A percentile compares a stretch with the other conserved stretches of the same genome.
phyloP scores from a whole-genome alignment of 2,113 vertebrate genomes.

The Periophthalmus modestus region DNA sequence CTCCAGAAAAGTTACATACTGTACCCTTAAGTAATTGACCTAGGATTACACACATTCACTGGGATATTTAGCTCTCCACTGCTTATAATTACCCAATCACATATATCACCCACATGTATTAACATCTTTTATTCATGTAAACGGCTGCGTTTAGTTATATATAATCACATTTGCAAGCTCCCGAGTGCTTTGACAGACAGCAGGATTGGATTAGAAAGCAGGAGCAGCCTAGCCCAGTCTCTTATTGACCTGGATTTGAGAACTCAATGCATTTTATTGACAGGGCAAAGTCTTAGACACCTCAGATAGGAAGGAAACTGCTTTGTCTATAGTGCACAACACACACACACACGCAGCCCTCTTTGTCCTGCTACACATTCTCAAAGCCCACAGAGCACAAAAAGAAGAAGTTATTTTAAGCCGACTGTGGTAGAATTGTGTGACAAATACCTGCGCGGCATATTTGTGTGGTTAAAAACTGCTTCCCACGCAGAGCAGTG shows the following conservation, averaged over 20 bases:
- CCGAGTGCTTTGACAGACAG: conserved; percentile 48
- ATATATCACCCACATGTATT: background rate
- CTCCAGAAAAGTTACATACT: too few relatives aligned
- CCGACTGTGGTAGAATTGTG: conserved; percentile 4
- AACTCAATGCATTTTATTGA: conserved; percentile 59
- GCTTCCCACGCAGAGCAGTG: background rate
- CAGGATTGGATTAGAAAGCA: conserved; percentile 46
- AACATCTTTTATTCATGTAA: background rate
- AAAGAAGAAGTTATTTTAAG: conserved; percentile 2
- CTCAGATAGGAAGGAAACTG: conserved; percentile 17
- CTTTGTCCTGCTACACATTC: conserved; percentile 8
- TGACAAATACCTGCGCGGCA: conserved; percentile 9
- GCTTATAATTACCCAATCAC: background rate
- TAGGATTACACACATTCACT: background rate
- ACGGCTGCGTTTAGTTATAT: background rate
- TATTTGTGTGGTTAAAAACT: conserved; percentile 5
- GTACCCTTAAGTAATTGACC: background rate
- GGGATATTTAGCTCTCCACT: background rate
- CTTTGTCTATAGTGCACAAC: conserved; percentile 25
- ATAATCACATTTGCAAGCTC: conserved; percentile 1
- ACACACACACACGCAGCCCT: background rate
- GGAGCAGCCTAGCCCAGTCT: conserved; percentile 48
- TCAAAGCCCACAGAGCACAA: conserved; percentile 8
- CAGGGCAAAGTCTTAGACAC: conserved; percentile 39
- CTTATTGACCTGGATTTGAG: conserved; percentile 52